Evolutionary conservation across 92 coral and sea anemone species (phyloP).

Genomic region (Ricordea florida): DNA sequence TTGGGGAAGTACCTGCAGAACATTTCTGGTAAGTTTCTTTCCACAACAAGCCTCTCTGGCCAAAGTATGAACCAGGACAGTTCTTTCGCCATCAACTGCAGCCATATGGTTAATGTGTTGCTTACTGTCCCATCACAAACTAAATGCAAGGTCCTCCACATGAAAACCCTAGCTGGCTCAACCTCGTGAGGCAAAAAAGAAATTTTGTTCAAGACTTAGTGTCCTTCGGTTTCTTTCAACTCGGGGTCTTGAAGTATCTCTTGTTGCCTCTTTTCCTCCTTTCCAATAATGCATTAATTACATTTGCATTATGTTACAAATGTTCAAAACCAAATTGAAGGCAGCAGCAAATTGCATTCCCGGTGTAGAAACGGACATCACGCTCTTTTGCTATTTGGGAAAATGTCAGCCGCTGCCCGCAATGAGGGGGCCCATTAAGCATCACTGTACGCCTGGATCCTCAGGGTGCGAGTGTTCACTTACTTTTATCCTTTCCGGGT

Average conservation of each 20-base stretch:
- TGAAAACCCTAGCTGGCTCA: constrained; percentile 10
- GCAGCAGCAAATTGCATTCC: background rate
- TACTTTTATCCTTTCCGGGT: background rate
- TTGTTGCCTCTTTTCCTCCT: constrained; percentile 8
- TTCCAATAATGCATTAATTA: constrained; percentile 34
- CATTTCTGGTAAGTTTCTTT: constrained; percentile 16
- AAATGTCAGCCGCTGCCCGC: constrained; percentile 14
- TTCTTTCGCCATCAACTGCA: constrained; percentile 26
- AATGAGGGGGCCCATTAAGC: background rate
- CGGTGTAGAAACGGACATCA: constrained; percentile 7
- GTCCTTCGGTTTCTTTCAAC: background rate
- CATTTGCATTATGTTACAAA: constrained; percentile 3
- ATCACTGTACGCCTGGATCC: constrained; percentile 6
- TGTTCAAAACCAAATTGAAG: constrained; percentile 2
- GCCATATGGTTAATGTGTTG: constrained; percentile 34
- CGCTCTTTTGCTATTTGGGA: constrained; percentile 6
- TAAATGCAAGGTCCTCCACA: constrained; percentile 24
- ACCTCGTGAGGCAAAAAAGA: constrained; percentile 16
- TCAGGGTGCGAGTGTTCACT: background rate
- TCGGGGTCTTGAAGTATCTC: constrained; percentile 6
- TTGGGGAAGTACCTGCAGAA: constrained; percentile 28
- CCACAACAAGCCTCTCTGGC: constrained; percentile 9
- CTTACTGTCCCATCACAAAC: constrained; percentile 2
- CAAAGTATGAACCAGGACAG: constrained; percentile 11
- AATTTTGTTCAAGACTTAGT: constrained; percentile 17